Conservation (phyloP, 2,797 vertebrate species). For the Sphenopsis melanotis region DNA sequence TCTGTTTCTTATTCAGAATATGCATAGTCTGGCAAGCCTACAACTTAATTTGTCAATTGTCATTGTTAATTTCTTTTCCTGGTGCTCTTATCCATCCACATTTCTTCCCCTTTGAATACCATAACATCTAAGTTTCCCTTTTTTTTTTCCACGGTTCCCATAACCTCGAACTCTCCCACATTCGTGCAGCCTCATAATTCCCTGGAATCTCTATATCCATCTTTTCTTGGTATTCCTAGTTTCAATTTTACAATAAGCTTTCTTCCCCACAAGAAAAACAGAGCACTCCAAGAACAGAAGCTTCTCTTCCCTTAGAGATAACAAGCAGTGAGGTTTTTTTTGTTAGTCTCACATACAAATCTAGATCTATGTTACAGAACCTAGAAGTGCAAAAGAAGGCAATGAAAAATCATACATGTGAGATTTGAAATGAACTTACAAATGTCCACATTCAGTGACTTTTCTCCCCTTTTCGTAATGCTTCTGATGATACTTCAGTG, state of each 20-base stretch:
- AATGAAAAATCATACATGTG: background rate
- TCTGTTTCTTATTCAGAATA: background rate
- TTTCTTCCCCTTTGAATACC: background rate
- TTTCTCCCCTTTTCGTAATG: background rate
- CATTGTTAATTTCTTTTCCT: background rate
- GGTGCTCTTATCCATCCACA: background rate
- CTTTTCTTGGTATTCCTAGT: background rate
- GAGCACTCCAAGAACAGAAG: background rate
- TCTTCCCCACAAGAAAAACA: background rate
- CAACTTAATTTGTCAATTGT: background rate
- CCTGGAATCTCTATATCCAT: background rate
- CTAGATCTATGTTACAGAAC: background rate
- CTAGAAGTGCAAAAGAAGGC: background rate
- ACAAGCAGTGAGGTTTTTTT: background rate
- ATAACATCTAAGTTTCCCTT: background rate
- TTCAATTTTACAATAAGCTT: background rate
- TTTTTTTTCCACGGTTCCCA: background rate
- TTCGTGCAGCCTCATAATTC: background rate
- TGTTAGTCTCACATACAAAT: background rate
- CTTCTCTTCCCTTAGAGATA: background rate
- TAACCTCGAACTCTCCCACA: accelerated
- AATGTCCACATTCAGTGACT: background rate
- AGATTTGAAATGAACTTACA: background rate
- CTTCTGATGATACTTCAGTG: background rate
- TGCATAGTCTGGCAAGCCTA: background rate